phyloP scores from a whole-genome alignment of 2,797 vertebrate genomes.

The Odontamblyopus rebecca region DNA sequence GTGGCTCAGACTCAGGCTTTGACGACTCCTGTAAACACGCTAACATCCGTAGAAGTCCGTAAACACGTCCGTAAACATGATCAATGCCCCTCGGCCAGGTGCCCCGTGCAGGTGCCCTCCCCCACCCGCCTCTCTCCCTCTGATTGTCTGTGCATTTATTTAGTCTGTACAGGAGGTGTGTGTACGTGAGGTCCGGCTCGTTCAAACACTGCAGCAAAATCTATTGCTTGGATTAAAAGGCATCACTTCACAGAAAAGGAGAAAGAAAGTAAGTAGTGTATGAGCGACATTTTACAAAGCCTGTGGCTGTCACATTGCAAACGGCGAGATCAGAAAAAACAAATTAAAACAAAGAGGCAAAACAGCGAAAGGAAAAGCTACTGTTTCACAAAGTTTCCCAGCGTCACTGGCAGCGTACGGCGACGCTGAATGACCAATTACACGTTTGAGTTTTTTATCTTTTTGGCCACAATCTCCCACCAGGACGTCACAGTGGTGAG shows the following conservation, averaged over 20 bases:
- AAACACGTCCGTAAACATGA: constrained; percentile 46
- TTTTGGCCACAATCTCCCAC: constrained; percentile 31
- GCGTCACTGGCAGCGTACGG: constrained; percentile 50
- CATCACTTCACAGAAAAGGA: constrained; percentile 71
- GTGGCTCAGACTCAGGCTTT: constrained; percentile 18
- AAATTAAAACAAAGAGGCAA: constrained; percentile 20
- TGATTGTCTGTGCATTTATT: constrained; percentile 83
- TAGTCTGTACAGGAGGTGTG: constrained; percentile 73
- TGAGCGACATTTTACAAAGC: constrained; percentile 60
- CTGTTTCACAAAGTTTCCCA: constrained; percentile 50
- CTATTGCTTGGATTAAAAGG: constrained; percentile 78
- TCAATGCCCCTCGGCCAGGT: constrained; percentile 27
- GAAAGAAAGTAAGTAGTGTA: constrained; percentile 43
- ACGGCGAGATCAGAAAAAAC: constrained; percentile 47
- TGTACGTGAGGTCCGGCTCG: constrained; percentile 73
- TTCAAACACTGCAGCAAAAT: constrained; percentile 74
- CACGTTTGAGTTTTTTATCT: constrained; percentile 14
- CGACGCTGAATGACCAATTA: constrained; percentile 39
- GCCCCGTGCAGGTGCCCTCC: constrained; percentile 31
- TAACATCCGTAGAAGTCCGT: constrained; percentile 7
- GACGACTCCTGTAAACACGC: constrained; percentile 6
- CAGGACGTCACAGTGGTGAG: constrained; percentile 43
- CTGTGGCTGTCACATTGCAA: constrained; percentile 54
- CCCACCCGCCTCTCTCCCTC: constrained; percentile 47
- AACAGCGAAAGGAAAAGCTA: constrained; percentile 37